A percentile compares a stretch with the other conserved stretches of the same genome.
phyloP scores from a whole-genome alignment of 2,888 invertebrate genomes.

The Tholera decimalis region DNA sequence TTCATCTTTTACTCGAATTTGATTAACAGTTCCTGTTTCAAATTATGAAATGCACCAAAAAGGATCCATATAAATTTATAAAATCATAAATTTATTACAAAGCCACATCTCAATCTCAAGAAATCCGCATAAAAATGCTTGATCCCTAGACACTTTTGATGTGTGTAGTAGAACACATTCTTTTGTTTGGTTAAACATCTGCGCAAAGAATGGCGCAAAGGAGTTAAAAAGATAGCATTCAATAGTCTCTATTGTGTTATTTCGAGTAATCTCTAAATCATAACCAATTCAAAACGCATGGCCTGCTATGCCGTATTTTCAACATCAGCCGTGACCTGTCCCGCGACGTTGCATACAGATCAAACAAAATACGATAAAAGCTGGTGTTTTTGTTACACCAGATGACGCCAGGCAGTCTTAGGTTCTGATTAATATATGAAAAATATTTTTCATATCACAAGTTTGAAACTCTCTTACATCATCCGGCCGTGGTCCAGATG shows the following conservation, averaged over 20 bases:
- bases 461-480: slow-evolving; percentile 55
- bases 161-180: neutral
- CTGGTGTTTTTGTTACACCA: slow-evolving; percentile 35
- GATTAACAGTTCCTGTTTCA: too few species aligned
- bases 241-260: neutral
- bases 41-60: too few species aligned
- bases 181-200: neutral
- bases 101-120: too few species aligned
- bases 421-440: slow-evolving; percentile 36
- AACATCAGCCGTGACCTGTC: slow-evolving; percentile 28
- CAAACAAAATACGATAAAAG: slow-evolving; percentile 27
- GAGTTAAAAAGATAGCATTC: neutral
- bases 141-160: too few species aligned
- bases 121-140: too few species aligned
- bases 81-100: too few species aligned
- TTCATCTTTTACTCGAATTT: too few species aligned
- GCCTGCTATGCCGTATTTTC: slow-evolving; percentile 8
- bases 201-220: too few species aligned
- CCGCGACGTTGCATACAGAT: slow-evolving; percentile 22
- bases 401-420: slow-evolving; percentile 16
- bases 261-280: slow-evolving; percentile 20
- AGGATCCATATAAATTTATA: too few species aligned
- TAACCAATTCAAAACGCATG: slow-evolving; percentile 42
- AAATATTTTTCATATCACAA: slow-evolving; percentile 59
- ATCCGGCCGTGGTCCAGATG: slow-evolving; percentile 48